Conservation (phyloP, 2,797 vertebrate genomes). For the Jordanella pulchra region DNA sequence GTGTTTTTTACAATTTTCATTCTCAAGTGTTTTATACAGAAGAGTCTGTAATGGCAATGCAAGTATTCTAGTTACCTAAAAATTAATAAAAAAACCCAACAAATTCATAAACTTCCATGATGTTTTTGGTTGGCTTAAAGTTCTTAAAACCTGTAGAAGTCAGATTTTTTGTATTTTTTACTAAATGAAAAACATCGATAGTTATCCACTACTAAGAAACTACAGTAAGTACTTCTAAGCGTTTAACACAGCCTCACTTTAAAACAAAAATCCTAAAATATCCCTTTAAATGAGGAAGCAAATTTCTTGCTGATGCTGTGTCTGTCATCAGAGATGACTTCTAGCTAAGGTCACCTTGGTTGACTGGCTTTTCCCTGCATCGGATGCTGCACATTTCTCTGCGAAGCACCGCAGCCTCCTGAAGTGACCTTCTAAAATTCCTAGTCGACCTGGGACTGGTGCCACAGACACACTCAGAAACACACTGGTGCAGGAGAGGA, state of each 20-base stretch:
- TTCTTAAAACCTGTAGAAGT: neutral
- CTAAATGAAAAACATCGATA: neutral
- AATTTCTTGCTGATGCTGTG: conserved; percentile 19
- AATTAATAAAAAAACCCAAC: neutral
- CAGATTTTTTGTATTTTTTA: neutral
- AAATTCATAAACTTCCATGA: no score
- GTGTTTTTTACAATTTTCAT: neutral
- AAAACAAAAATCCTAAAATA: neutral
- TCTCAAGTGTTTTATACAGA: neutral
- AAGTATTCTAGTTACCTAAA: neutral
- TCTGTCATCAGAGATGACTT: conserved; percentile 25
- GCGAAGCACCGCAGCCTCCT: conserved; percentile 25
- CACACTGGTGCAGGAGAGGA: neutral
- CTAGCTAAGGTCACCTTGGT: conserved; percentile 39
- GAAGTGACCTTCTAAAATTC: conserved; percentile 57
- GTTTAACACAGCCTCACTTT: neutral
- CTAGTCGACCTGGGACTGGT: conserved; percentile 36
- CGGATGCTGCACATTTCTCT: conserved; percentile 40
- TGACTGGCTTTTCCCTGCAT: conserved; percentile 26
- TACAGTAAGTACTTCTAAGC: neutral
- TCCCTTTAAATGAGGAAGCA: neutral
- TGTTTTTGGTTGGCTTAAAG: neutral
- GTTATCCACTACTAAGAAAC: neutral
- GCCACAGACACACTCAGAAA: conserved; percentile 18
- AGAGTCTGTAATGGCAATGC: neutral